These are phyloP conservation scores for Copidosoma aretas DNA, from an alignment of 2,888 invertebrate genomes.

Conservation along the genomic window DNA sequence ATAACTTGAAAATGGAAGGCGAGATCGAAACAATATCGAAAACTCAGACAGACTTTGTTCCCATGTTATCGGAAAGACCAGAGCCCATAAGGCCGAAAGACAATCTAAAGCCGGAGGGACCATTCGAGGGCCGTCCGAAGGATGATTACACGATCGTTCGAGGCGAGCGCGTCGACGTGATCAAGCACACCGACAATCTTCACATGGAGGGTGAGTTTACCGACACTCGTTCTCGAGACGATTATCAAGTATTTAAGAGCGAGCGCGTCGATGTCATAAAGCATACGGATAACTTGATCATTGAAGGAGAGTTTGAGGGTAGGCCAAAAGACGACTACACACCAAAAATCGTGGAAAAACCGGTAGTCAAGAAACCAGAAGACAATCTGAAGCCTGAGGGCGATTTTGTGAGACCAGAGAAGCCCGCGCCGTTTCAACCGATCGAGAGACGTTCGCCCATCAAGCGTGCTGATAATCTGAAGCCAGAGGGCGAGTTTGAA, in stretches of 20 bases:
- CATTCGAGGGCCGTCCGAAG: slow-evolving; percentile 63
- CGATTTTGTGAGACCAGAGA: slow-evolving; percentile 59
- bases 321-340: slow-evolving; percentile 50
- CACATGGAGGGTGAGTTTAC: slow-evolving; percentile 69
- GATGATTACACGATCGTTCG: slow-evolving; percentile 61
- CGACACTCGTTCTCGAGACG: slow-evolving; percentile 68
- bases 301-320: slow-evolving; percentile 67
- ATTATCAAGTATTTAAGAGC: slow-evolving; percentile 57
- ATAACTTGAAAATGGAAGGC: slow-evolving; percentile 61
- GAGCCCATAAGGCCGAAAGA: slow-evolving; percentile 47
- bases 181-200: slow-evolving; percentile 62
- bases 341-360: slow-evolving; percentile 59
- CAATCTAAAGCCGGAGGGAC: slow-evolving; percentile 66
- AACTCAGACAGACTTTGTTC: slow-evolving; percentile 60
- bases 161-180: slow-evolving; percentile 62
- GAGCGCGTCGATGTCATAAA: slow-evolving; percentile 64
- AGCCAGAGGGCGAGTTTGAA: slow-evolving; percentile 62
- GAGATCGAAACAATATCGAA: slow-evolving; percentile 64
- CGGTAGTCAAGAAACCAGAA: slow-evolving; percentile 57
- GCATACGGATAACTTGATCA: slow-evolving; percentile 63
- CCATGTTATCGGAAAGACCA: slow-evolving; percentile 58
- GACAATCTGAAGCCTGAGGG: slow-evolving; percentile 62
- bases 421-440: slow-evolving; percentile 49
- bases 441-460: slow-evolving; percentile 55
- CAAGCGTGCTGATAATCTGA: slow-evolving; percentile 67